Base-by-base conservation (phyloP, 2,113 vertebrate genomes). In the Hymenochirus boettgeri region DNA sequence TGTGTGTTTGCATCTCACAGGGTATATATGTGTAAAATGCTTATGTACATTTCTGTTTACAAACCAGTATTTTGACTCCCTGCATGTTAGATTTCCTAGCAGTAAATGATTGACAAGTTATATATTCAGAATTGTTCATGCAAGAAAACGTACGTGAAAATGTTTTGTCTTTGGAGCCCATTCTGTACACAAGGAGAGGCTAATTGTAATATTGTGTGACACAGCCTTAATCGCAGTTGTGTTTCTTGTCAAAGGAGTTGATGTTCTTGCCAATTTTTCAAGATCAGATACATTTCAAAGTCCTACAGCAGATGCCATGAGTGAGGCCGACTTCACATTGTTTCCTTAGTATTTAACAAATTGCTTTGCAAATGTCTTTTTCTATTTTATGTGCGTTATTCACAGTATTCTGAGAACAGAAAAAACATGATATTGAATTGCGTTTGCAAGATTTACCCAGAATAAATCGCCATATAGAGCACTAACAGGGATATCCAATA, bases 211-310 rank as follows among this genome's bases (percentile, higher is more conserved):
- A 70, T 59, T 69, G 39, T 2, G 48, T 33, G 55, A 22, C 3
- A 45, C 13, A 2, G 1, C 24, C n/a, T 0, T 23, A 56, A 27
- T 19, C 71, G 7, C 72, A 46, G 46, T 56, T 54, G 69, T 24
- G 73, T 26, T 0, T 29, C 48, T 2, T 47, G 65, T 29, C 1
- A 2, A 1, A 60, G 0, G 1, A 37, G 60, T 65, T 27, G 56
- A 33, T 50, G 57, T 58, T 57, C 53, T 66, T 50, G 26, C 54
- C 54, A 66, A 29, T 22, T 54, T 66, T 58, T 58, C 55, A 58
- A 33, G 53, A 37, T 66, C 26, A 58, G 63, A 66, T 55, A 66
- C 55, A 66, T 66, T 50, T 66, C 45, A 66, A 58, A 50, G 54
- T 58, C 63, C 50, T 39, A 50, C 63, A 42, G 37, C 55, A 50